A percentile compares a stretch with the other conserved stretches of the same genome.
phyloP scores from a whole-genome alignment of 2,888 invertebrate genomes.

The Noctua janthe region DNA sequence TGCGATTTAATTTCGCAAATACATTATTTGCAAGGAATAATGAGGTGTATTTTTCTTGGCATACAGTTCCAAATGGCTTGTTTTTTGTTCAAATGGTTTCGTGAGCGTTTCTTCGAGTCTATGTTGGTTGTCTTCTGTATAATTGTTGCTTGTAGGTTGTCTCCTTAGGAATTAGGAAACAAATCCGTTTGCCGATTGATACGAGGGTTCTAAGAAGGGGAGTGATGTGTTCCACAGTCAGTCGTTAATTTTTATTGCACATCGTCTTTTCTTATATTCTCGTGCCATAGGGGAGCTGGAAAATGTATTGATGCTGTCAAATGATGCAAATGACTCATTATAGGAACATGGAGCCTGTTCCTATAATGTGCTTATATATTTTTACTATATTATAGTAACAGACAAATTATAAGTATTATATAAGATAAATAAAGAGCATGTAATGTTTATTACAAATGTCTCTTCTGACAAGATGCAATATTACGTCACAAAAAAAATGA shows the following conservation, averaged over 20 bases:
- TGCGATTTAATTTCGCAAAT: conserved; percentile 77
- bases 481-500: too few species aligned
- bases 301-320: conserved; percentile 45
- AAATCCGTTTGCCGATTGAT: conserved; percentile 89
- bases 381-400: too few species aligned
- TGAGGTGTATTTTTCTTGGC: conserved; percentile 65
- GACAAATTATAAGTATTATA: neutral
- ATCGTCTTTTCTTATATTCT: conserved; percentile 71
- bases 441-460: neutral
- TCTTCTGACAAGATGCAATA: neutral
- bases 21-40: conserved; percentile 67
- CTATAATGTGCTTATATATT: neutral
- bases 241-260: conserved; percentile 85
- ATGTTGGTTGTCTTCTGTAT: conserved; percentile 80
- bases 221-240: conserved; percentile 71
- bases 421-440: neutral
- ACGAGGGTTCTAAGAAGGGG: conserved; percentile 74
- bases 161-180: conserved; percentile 87
- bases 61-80: conserved; percentile 73
- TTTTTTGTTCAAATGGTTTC: conserved; percentile 26
- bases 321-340: conserved; percentile 45
- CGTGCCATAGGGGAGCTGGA: conserved; percentile 38
- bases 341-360: neutral
- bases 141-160: conserved; percentile 89
- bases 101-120: conserved; percentile 41